Percentiles rank a stretch among this genome's conserved stretches.
These are phyloP conservation scores for Spilogale gracilis DNA, from an alignment of 2,113 vertebrate species.

Conservation along the genomic window DNA sequence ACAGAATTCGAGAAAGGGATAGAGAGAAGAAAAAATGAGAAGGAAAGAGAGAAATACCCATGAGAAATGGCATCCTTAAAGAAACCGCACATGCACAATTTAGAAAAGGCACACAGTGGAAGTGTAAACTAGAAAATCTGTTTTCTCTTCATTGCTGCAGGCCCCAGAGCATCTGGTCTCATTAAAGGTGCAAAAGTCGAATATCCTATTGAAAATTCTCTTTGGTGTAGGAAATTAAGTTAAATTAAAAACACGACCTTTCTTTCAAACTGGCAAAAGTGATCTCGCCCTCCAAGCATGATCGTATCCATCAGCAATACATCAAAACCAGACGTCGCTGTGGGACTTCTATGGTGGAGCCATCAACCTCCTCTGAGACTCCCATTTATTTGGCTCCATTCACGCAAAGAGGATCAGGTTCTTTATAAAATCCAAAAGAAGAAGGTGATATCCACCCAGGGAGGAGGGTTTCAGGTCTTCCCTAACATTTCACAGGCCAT, in stretches of 20 bases:
- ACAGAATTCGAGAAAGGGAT: rapidly evolving
- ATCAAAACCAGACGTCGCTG: conserved; percentile 80
- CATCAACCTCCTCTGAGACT: conserved; percentile 62
- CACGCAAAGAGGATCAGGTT: conserved; percentile 79
- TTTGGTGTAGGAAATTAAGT: conserved; percentile 84
- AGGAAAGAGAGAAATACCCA: background rate
- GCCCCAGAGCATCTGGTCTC: conserved; percentile 81
- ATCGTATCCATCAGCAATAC: conserved; percentile 74
- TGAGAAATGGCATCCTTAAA: background rate
- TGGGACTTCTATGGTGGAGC: conserved; percentile 73
- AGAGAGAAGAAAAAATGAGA: too few species aligned
- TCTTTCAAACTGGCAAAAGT: conserved; percentile 78
- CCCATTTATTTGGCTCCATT: conserved; percentile 74
- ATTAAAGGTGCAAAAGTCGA: conserved; percentile 85
- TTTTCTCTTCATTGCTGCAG: conserved; percentile 74
- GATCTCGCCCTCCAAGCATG: conserved; percentile 57
- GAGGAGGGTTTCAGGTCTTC: conserved; percentile 75
- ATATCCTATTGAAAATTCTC: conserved; percentile 83
- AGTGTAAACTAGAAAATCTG: conserved; percentile 80
- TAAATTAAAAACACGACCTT: conserved; percentile 84
- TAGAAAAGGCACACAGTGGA: conserved; percentile 48
- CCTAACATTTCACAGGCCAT: conserved; percentile 65
- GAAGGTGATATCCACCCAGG: conserved; percentile 81
- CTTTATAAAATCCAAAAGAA: conserved; percentile 77
- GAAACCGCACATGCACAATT: background rate